Percentiles rank a stretch among this genome's conserved stretches.
Conservation (phyloP, 2,797 vertebrate species). For the Rhodeus uyekii region DNA sequence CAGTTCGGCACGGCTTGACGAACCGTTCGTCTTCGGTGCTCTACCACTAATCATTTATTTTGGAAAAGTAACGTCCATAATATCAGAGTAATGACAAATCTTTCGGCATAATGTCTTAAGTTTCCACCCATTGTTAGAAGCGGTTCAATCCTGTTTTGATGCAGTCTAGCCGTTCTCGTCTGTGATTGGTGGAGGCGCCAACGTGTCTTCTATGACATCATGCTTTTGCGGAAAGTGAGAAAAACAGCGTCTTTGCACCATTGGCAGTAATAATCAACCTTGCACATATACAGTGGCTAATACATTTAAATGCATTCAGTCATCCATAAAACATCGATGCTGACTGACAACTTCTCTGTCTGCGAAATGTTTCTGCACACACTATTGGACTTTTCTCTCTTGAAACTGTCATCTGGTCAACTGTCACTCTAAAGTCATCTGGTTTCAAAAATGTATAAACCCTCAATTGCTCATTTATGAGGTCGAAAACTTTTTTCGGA, state of each 20-base stretch:
- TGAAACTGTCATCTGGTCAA: not conserved
- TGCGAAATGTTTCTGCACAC: not conserved
- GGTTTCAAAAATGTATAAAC: not conserved
- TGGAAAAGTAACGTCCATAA: not conserved
- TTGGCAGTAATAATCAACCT: slow-evolving; percentile 5
- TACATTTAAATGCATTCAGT: not conserved
- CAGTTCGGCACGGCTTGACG: too few relatives aligned
- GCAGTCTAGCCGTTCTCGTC: slow-evolving; percentile 46
- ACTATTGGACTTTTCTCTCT: not conserved
- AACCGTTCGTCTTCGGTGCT: not conserved
- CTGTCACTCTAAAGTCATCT: not conserved
- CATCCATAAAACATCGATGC: not conserved
- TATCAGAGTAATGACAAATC: not conserved
- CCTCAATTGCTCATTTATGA: not conserved
- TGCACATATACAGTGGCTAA: not conserved
- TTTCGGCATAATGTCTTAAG: slow-evolving; percentile 60
- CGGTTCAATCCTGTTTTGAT: slow-evolving; percentile 99
- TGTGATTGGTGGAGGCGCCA: slow-evolving; percentile 84
- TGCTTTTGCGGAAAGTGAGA: slow-evolving; percentile 75
- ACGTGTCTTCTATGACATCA: slow-evolving; percentile 94
- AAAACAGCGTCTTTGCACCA: slow-evolving; percentile 54
- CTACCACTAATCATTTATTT: not conserved
- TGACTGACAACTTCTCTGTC: not conserved
- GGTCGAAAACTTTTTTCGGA: not conserved
- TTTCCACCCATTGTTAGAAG: slow-evolving; percentile 97